phyloP scores from a whole-genome alignment of 2,888 invertebrate species.

The Cataglyphis livida region DNA sequence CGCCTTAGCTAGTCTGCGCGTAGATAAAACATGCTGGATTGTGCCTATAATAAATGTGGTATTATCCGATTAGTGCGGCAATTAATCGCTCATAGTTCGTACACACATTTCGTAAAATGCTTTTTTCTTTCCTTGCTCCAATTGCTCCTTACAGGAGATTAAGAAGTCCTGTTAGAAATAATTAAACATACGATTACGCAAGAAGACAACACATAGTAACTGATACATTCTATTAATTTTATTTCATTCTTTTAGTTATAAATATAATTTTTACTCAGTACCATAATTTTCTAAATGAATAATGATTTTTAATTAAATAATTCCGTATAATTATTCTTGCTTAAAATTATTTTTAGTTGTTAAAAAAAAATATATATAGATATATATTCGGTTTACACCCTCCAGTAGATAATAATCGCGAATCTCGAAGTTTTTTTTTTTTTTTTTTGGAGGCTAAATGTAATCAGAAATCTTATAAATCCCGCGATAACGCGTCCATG shows the following conservation, averaged over 20 bases:
- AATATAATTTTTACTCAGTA: not conserved
- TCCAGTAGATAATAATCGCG: not conserved
- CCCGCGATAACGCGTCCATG: conserved; percentile 36
- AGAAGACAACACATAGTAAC: not conserved
- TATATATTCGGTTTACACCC: not conserved
- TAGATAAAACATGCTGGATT: not conserved
- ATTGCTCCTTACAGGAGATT: not conserved
- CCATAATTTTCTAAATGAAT: not conserved
- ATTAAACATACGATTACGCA: not conserved
- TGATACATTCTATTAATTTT: not conserved
- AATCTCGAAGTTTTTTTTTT: not conserved
- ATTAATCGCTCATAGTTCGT: conserved; percentile 27
- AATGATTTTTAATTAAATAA: not conserved
- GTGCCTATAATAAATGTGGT: conserved; percentile 15
- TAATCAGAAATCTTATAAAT: conserved; percentile 37
- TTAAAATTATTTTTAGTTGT: not conserved
- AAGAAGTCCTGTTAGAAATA: conserved; percentile 2
- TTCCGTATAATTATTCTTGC: not conserved
- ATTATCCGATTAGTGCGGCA: conserved; percentile 13
- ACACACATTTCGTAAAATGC: not conserved
- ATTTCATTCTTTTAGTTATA: not conserved
- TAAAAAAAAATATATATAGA: not conserved
- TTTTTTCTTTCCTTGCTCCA: conserved; percentile 7
- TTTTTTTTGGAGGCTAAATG: not conserved
- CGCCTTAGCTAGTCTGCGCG: not conserved